Base-by-base conservation (phyloP, 2,797 vertebrate genomes). In the Cossypha heuglini region DNA sequence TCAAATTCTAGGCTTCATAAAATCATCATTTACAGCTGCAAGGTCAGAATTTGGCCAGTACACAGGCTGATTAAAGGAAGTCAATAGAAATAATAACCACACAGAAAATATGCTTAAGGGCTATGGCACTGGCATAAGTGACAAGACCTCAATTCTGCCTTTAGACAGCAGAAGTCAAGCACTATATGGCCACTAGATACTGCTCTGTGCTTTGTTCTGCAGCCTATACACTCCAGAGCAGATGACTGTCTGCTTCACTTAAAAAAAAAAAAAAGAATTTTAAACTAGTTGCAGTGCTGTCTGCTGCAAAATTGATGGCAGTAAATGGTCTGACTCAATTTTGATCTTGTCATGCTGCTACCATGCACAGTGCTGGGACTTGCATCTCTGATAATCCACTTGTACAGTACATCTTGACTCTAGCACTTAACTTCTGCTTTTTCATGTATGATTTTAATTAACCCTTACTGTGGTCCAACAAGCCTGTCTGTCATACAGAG, bases 281-380 rank as follows among this genome's bases (percentile, higher is more conserved):
- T 48, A 74, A 91, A 42, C 62, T 22, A 63, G 21, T 66, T 92
- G 55, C 83, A 57, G 63, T 12, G 31, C 40, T 71, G 68, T 63
- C 57, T 92, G 51, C 66, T 94, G 75, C 69, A 90, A 86, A 96
- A 91, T 26, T 91, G 58, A 80, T 73, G 55, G 54, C 87, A 94
- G 48, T 57, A 86, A 91, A 83, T 31, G 28, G 46, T 18, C 73
- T 94, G 89, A 80, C 82, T 94, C 89, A 55, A 88, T 92, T 93
- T 62, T 91, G 72, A 80, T 94, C 82, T 84, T 72, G 75, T 81
- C 69, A 33, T 31, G 29, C 38, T 66, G 38, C 63, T 84, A 75
- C 88, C 83, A 94, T 72, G 51, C 66, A 62, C 42, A 57, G 51
- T 35, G 48, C 40, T 29, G 69, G 68, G 75, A 75, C 73, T 77